phyloP scores from a whole-genome alignment of 2,797 vertebrate species.

The Syngnathus rostellatus region DNA sequence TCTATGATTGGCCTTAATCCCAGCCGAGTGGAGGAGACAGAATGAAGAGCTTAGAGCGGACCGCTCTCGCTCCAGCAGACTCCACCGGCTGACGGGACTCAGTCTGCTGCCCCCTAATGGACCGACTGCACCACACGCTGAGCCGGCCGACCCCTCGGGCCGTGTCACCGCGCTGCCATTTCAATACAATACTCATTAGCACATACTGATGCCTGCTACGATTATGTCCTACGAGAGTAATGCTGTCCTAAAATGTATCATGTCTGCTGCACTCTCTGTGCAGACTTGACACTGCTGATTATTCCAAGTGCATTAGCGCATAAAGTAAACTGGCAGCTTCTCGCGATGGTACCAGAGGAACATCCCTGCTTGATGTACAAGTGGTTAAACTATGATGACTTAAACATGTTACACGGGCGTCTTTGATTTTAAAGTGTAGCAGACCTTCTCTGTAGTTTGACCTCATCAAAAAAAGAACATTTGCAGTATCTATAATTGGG shows the following conservation, averaged over 20 bases:
- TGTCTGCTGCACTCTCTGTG: background rate
- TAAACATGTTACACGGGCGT: background rate
- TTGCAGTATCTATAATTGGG: too few relatives aligned
- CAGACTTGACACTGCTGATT: background rate
- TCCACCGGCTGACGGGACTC: conserved; percentile 51
- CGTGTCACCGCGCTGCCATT: background rate
- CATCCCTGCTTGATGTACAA: background rate
- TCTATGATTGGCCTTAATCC: conserved; percentile 72
- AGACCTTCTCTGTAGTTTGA: too few relatives aligned
- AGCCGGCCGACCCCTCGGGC: background rate
- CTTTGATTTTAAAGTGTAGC: background rate
- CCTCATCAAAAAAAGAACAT: too few relatives aligned
- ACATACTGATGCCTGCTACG: background rate
- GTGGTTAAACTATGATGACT: background rate
- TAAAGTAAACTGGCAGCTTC: background rate
- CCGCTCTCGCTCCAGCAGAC: conserved; percentile 63
- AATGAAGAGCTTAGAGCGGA: conserved; percentile 72
- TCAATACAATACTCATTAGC: background rate
- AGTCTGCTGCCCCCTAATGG: conserved; percentile 60
- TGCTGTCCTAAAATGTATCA: background rate
- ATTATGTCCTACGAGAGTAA: background rate
- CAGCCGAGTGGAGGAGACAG: conserved; percentile 51
- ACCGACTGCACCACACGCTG: conserved; percentile 30
- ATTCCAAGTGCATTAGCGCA: background rate
- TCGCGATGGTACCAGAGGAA: background rate